A percentile compares a stretch with the other conserved stretches of the same genome.
Conservation (phyloP, 2,797 vertebrate species). For the Spatula versicolor region DNA sequence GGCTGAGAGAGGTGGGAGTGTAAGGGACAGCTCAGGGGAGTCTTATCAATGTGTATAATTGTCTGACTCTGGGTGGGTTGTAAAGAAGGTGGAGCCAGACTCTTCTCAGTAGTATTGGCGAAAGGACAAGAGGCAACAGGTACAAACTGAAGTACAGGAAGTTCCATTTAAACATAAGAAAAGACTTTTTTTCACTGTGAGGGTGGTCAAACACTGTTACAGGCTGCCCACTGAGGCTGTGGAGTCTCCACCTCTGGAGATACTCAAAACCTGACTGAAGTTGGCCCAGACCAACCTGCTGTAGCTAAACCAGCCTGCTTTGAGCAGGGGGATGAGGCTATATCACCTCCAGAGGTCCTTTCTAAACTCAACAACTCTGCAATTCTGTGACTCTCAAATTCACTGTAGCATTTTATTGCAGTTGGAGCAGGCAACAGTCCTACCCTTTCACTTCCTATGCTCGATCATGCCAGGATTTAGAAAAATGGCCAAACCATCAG, state of each 20-base stretch:
- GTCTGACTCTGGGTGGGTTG: background rate
- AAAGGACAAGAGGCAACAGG: background rate
- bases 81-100: background rate
- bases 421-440: background rate
- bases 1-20: background rate
- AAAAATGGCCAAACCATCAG: conserved; percentile 3
- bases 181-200: background rate
- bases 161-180: background rate
- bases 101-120: background rate
- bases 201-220: background rate
- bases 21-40: background rate
- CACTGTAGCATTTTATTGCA: background rate
- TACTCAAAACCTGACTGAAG: background rate
- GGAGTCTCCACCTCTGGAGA: background rate
- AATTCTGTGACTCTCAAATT: conserved; percentile 16
- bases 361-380: background rate
- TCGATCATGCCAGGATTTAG: background rate
- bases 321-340: background rate
- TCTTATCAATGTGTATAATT: background rate
- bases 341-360: background rate
- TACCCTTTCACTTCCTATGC: background rate
- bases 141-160: background rate
- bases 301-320: background rate
- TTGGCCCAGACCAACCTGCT: background rate
- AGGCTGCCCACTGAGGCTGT: background rate